Evolutionary conservation across 2,888 invertebrate genomes (phyloP), one percentile per base, ranked within the genome.

Genomic region (Chalcis sispes): DNA sequence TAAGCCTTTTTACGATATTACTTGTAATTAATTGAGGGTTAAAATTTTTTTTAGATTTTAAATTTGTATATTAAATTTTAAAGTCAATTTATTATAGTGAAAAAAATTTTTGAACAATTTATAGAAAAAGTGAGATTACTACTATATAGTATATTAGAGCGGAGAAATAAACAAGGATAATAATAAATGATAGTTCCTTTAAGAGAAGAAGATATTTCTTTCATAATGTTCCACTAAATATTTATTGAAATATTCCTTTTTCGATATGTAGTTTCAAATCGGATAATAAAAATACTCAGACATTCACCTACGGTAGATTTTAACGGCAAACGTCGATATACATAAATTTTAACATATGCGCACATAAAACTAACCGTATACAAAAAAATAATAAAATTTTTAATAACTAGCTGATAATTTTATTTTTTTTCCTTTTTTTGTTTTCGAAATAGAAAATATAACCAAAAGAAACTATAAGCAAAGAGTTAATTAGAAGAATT

Each of bases 161-260:
- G 18, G 27, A 25, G 8, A 42, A 18, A 42, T 15, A 46, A 23
- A 56, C 25, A 18, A 58, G n/a, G 18, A 50, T 13, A 23, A 70
- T 69, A 69, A 67, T 58, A 29, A 70, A n/a, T 29, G 4, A 70
- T 52, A 70, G 70, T 70, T 70, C 70, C 70, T 70, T 70, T 18
- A 3, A 36, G n/a, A 15, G 23, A 59, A 27, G 20, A 8, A 40
- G 27, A 61, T n/a, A 23, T 1, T 15, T 46, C 50, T 50, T 36
- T 27, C 29, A 58, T n/a, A 58, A 65, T 36, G 15, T 56, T 18
- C n/a, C n/a, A n/a, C n/a, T 25, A 15, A n/a, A 13, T 1, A n/a
- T 52, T 42, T 13, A 2, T 15, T 8, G 18, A 54, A 1, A 56
- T 20, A n/a, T n/a, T 27, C 15, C 56, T 23, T 27, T 52, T 42